Percentiles rank a stretch among this genome's conserved stretches.
phyloP scores from a whole-genome alignment of 1,140 invertebrate genomes.

The Trichomalopsis sarcophagae region DNA sequence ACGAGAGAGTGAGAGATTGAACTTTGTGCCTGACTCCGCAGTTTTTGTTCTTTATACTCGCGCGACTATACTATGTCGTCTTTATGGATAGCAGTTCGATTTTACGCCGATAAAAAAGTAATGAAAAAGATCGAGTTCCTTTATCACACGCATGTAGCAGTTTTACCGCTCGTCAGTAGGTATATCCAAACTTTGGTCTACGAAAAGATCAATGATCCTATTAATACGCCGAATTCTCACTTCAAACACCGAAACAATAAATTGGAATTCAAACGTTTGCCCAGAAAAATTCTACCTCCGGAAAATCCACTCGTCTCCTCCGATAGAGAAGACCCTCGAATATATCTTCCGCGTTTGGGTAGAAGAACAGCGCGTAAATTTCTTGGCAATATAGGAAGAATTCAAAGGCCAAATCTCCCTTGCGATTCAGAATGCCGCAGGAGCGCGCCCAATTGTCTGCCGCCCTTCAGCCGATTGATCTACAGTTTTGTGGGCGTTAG shows the following conservation, averaged over 20 bases:
- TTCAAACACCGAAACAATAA: not conserved
- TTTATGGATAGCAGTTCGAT: too few relatives aligned
- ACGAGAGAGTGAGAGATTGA: too few relatives aligned
- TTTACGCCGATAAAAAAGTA: too few relatives aligned
- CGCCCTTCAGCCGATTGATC: not conserved
- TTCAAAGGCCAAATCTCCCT: constrained; percentile 15
- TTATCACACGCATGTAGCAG: too few relatives aligned
- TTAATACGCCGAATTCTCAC: too few relatives aligned
- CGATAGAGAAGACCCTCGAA: not conserved
- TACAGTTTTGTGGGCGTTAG: not conserved
- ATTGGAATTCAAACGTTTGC: not conserved
- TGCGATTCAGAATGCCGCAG: constrained; percentile 18
- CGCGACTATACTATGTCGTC: too few relatives aligned
- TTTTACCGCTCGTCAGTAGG: too few relatives aligned
- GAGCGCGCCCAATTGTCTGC: constrained; percentile 25
- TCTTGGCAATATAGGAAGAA: not conserved
- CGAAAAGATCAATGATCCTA: too few relatives aligned
- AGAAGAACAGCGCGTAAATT: not conserved
- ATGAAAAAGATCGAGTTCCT: too few relatives aligned
- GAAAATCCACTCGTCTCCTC: not conserved
- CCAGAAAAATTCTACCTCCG: not conserved
- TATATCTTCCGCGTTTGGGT: not conserved
- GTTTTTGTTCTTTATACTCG: too few relatives aligned
- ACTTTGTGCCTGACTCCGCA: too few relatives aligned
- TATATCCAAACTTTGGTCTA: too few relatives aligned